phyloP scores from a whole-genome alignment of 2,888 invertebrate species.

The Digitonthophagus gazella region DNA sequence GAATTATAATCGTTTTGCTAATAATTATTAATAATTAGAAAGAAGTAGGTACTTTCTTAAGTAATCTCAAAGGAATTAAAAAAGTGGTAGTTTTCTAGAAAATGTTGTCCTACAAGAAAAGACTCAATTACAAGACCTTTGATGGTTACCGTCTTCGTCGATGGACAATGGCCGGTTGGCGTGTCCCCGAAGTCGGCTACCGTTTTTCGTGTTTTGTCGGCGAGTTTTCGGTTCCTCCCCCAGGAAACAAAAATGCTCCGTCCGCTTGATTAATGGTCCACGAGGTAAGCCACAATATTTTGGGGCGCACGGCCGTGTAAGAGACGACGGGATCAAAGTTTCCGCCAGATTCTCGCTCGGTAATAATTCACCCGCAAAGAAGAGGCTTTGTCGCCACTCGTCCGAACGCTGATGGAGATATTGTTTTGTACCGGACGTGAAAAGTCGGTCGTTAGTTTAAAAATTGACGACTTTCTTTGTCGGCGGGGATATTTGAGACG shows the following conservation, averaged over 20 bases:
- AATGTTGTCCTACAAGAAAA: no score
- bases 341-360: constrained; percentile 6
- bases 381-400: constrained; percentile 8
- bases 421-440: constrained; percentile 15
- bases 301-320: constrained; percentile 9
- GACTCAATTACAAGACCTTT: not conserved
- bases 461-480: not conserved
- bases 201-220: not conserved
- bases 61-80: not conserved
- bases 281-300: constrained; percentile 14
- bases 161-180: no score
- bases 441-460: constrained; percentile 3
- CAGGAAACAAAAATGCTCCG: constrained; percentile 9
- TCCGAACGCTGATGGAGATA: constrained; percentile 12
- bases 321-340: constrained; percentile 13
- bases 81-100: no score
- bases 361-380: not conserved
- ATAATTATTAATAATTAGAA: not conserved
- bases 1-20: not conserved
- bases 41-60: no score
- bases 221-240: not conserved
- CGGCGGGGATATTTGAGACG: not conserved
- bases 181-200: not conserved
- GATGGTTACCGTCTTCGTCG: no score
- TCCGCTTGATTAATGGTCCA: constrained; percentile 6